phyloP scores from a whole-genome alignment of 2,797 vertebrate species.

The Myoxocephalus aenaeus region DNA sequence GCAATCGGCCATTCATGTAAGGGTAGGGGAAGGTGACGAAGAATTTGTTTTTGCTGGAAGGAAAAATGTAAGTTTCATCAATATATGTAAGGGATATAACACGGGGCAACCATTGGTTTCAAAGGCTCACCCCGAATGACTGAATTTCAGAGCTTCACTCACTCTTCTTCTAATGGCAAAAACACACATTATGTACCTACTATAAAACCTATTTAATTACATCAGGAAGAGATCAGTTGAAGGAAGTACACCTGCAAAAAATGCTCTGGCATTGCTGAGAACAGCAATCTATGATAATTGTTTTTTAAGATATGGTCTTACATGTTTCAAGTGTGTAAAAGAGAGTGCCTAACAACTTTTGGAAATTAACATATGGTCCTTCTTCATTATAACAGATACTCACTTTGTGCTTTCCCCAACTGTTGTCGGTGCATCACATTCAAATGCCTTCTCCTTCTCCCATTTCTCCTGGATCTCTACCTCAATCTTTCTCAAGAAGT shows the following conservation, averaged over 20 bases:
- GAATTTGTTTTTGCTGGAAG: slow-evolving; percentile 90
- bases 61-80: neutral
- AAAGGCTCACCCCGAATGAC: neutral
- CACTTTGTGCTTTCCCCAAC: slow-evolving; percentile 78
- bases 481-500: slow-evolving; percentile 95
- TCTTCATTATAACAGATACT: slow-evolving; percentile 31
- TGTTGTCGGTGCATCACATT: slow-evolving; percentile 81
- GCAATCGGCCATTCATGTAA: slow-evolving; percentile 98
- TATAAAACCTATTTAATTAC: neutral
- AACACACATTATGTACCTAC: neutral
- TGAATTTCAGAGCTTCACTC: neutral
- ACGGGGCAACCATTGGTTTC: neutral
- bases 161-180: neutral
- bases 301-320: neutral
- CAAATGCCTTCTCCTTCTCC: slow-evolving; percentile 89
- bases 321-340: neutral
- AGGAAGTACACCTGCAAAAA: slow-evolving; percentile 2
- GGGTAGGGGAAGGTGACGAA: slow-evolving; percentile 97
- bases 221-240: neutral
- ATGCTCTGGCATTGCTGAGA: neutral
- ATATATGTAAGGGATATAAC: slow-evolving; percentile 9
- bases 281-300: neutral
- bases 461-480: slow-evolving; percentile 93
- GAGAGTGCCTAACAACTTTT: neutral
- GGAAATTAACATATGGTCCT: neutral